Percentiles rank a stretch among this genome's conserved stretches.
These are phyloP conservation scores for Alligator sinensis DNA, from an alignment of 2,113 vertebrate species.

Conservation along the genomic window DNA sequence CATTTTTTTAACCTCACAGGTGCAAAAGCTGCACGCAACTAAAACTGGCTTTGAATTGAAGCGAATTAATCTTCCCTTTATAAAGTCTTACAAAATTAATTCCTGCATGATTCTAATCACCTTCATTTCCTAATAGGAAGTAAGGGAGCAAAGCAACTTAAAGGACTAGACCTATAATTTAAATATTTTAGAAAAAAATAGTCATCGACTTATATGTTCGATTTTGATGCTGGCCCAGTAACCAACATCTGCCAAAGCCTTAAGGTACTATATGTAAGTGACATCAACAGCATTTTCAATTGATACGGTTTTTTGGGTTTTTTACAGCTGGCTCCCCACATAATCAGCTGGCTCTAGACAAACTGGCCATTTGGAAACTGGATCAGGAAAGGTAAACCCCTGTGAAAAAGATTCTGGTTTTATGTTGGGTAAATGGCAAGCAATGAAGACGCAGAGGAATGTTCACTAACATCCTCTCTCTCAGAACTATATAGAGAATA, in stretches of 20 bases:
- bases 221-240: background rate
- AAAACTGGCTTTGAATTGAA: background rate
- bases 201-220: rapidly evolving
- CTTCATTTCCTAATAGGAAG: rapidly evolving
- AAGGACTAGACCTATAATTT: background rate
- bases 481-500: background rate
- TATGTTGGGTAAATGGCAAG: background rate
- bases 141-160: background rate
- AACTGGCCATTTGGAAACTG: background rate
- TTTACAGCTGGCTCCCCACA: background rate
- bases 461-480: background rate
- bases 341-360: background rate
- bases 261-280: background rate
- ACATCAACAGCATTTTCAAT: background rate
- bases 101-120: background rate
- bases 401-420: background rate
- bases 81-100: background rate
- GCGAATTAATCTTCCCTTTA: background rate
- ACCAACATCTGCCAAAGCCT: background rate
- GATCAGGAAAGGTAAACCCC: background rate
- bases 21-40: background rate
- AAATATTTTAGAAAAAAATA: background rate
- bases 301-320: background rate
- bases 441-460: background rate
- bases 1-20: background rate